A percentile compares a stretch with the other conserved stretches of the same genome.
phyloP scores from a whole-genome alignment of 2,888 invertebrate genomes.

The Scaptomyza caliginosa region DNA sequence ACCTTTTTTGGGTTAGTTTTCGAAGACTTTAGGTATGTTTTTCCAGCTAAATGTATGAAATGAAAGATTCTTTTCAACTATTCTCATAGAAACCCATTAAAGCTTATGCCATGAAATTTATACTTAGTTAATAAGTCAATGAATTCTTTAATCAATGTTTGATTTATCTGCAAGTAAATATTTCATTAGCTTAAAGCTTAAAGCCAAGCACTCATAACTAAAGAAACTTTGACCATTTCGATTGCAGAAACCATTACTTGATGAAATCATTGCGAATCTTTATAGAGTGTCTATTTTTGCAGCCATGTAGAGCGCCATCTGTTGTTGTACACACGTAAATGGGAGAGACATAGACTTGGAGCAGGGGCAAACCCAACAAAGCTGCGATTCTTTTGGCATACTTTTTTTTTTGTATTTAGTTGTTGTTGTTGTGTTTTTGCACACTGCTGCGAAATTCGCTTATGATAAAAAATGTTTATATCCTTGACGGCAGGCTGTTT shows the following conservation, averaged over 20 bases:
- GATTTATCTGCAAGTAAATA: no score
- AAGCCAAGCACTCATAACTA: background rate
- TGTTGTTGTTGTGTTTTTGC: slow-evolving; percentile 40
- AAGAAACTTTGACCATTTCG: background rate
- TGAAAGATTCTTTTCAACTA: no score
- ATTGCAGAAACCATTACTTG: background rate
- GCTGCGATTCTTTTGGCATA: slow-evolving; percentile 45
- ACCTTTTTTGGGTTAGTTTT: no score
- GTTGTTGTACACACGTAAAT: slow-evolving; percentile 14
- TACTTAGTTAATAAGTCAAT: no score
- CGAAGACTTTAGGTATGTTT: no score
- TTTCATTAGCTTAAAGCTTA: background rate
- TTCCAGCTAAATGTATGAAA: no score
- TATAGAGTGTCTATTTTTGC: slow-evolving; percentile 13
- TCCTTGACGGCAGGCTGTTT: slow-evolving; percentile 64
- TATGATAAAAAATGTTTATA: slow-evolving; percentile 81
- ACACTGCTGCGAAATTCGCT: slow-evolving; percentile 65
- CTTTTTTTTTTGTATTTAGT: slow-evolving; percentile 19
- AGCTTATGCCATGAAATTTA: no score
- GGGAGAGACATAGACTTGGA: background rate
- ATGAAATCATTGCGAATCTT: background rate
- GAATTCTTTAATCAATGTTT: no score
- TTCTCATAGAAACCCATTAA: no score
- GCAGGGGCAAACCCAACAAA: background rate
- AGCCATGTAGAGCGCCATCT: slow-evolving; percentile 21